These are phyloP conservation scores for Apostichopus parvimensis DNA, from an alignment of 35 echinoderm and acorn worm genomes.

Conservation along the genomic window DNA sequence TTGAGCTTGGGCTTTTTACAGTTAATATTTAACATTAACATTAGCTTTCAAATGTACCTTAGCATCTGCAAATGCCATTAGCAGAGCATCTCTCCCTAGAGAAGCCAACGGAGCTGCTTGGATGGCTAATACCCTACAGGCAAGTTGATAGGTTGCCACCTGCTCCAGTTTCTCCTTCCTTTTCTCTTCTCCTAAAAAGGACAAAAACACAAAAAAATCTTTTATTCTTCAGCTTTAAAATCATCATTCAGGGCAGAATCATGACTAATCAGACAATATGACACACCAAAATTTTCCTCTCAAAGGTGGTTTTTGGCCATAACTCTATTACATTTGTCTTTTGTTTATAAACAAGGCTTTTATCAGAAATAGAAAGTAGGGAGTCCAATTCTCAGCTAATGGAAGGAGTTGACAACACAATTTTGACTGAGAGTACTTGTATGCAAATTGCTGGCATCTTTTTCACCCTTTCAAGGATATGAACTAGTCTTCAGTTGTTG, in stretches of 20 bases:
- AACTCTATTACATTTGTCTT: no score
- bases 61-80: constrained; percentile 85
- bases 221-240: background rate
- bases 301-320: no score
- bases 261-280: background rate
- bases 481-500: no score
- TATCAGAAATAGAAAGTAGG: no score
- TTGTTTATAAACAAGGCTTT: no score
- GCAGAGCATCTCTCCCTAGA: constrained; percentile 83
- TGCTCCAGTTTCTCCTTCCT: constrained; percentile 92
- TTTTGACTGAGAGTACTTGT: no score
- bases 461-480: no score
- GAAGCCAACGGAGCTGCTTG: constrained; percentile 73
- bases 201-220: background rate
- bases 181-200: constrained; percentile 56
- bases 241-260: background rate
- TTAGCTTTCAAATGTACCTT: constrained; percentile 59
- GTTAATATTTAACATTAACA: no score
- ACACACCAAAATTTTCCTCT: background rate
- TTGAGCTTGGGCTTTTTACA: no score
- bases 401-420: no score
- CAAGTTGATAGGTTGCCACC: constrained; percentile 68
- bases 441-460: no score
- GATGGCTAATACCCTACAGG: constrained; percentile 75
- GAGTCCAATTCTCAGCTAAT: no score